A percentile compares a stretch with the other conserved stretches of the same genome.
Evolutionary conservation across 2,888 invertebrate genomes (phyloP).

Genomic region (Yponomeuta malinellus): DNA sequence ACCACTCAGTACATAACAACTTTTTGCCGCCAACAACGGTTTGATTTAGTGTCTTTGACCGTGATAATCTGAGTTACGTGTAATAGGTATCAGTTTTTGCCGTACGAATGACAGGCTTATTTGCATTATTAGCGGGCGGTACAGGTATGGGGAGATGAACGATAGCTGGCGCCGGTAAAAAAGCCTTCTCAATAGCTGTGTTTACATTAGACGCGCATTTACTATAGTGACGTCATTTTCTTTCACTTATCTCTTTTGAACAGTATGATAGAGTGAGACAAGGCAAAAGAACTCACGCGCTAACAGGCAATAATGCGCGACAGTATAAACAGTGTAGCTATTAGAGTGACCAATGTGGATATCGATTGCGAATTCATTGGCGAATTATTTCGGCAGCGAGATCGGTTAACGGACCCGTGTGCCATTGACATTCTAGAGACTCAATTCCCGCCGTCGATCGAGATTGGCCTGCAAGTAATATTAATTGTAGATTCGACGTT

Average conservation of each 20-base stretch:
- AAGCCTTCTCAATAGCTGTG: conserved; percentile 39
- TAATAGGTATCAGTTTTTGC: conserved; percentile 39
- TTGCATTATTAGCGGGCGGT: conserved; percentile 34
- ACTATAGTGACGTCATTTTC: too few relatives aligned
- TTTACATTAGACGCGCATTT: too few relatives aligned
- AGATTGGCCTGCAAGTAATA: not conserved
- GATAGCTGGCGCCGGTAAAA: conserved; percentile 58
- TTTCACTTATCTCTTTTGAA: too few relatives aligned
- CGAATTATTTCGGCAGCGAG: conserved; percentile 71
- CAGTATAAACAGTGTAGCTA: too few relatives aligned
- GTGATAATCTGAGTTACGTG: conserved; percentile 46
- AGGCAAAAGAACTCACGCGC: too few relatives aligned
- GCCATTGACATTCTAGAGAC: conserved; percentile 70
- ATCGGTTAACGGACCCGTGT: conserved; percentile 70
- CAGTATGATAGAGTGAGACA: too few relatives aligned
- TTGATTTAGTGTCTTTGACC: conserved; percentile 52
- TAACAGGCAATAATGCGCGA: too few relatives aligned
- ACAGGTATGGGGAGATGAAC: conserved; percentile 41
- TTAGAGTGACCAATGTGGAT: conserved; percentile 61
- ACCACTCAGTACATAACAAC: conserved; percentile 25
- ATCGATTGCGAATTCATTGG: conserved; percentile 66
- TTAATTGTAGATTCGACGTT: not conserved
- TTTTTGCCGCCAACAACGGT: conserved; percentile 27
- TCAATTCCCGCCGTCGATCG: conserved; percentile 23
- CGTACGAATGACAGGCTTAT: conserved; percentile 36